phyloP scores from a whole-genome alignment of 2,888 invertebrate genomes.

The Gymnocheta viridis region DNA sequence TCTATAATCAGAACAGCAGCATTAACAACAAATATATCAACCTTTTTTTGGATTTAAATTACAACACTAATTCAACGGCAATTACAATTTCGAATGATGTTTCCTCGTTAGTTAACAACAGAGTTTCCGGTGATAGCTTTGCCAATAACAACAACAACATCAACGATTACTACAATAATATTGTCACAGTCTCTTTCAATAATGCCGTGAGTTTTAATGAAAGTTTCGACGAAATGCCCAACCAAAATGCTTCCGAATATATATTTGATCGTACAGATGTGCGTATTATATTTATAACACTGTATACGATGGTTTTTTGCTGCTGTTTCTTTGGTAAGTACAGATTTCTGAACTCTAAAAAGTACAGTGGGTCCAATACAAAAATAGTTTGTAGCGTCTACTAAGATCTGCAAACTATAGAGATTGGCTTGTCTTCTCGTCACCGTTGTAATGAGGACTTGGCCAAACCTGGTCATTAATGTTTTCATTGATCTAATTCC shows the following conservation, averaged over 20 bases:
- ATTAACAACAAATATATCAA: constrained; percentile 13
- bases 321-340: constrained; percentile 92
- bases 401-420: no score
- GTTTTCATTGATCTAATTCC: no score
- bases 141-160: constrained; percentile 28
- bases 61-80: constrained; percentile 71
- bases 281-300: constrained; percentile 87
- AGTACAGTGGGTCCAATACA: no score
- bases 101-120: constrained; percentile 53
- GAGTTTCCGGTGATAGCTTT: constrained; percentile 9
- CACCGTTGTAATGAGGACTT: no score
- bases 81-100: constrained; percentile 70
- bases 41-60: constrained; percentile 66
- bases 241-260: constrained; percentile 84
- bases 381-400: no score
- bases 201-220: constrained; percentile 29
- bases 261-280: constrained; percentile 90
- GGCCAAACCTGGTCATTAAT: no score
- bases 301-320: constrained; percentile 90
- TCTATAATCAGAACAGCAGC: constrained; percentile 9
- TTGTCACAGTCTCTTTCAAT: constrained; percentile 31
- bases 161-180: constrained; percentile 12
- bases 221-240: constrained; percentile 69
- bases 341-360: background rate
- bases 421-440: no score